These are phyloP conservation scores for Falco naumanni DNA, from an alignment of 2,797 vertebrate species.

Conservation along the genomic window DNA sequence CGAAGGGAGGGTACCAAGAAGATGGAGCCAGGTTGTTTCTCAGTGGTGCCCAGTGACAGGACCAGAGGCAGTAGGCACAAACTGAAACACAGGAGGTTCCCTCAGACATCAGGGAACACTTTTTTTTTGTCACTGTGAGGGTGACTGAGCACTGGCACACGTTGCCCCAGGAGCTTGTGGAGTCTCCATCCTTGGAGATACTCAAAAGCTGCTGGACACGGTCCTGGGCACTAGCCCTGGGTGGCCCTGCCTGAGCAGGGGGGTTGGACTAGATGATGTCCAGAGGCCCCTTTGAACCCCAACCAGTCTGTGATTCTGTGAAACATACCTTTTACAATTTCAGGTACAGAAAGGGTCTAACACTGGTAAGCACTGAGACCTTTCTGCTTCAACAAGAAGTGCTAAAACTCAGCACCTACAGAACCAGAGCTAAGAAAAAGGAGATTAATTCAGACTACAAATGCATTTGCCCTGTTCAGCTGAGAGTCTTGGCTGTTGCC, in stretches of 20 bases:
- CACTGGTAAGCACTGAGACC: background rate
- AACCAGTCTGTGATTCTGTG: no score
- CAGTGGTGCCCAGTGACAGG: background rate
- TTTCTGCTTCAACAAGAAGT: background rate
- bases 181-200: background rate
- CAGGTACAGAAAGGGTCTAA: background rate
- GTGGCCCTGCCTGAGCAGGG: background rate
- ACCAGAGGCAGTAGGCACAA: background rate
- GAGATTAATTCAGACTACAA: background rate
- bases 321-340: background rate
- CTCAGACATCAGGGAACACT: background rate
- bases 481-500: background rate
- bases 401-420: background rate
- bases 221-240: background rate
- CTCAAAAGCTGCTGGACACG: background rate
- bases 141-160: background rate
- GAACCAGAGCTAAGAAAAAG: background rate
- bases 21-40: background rate
- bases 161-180: background rate
- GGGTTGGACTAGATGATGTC: no score
- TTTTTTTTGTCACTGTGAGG: background rate
- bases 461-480: background rate
- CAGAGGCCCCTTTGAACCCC: no score
- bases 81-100: background rate
- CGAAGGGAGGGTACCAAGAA: background rate